Conservation (phyloP, 2,888 invertebrate genomes). For the Plebejus melissa region DNA sequence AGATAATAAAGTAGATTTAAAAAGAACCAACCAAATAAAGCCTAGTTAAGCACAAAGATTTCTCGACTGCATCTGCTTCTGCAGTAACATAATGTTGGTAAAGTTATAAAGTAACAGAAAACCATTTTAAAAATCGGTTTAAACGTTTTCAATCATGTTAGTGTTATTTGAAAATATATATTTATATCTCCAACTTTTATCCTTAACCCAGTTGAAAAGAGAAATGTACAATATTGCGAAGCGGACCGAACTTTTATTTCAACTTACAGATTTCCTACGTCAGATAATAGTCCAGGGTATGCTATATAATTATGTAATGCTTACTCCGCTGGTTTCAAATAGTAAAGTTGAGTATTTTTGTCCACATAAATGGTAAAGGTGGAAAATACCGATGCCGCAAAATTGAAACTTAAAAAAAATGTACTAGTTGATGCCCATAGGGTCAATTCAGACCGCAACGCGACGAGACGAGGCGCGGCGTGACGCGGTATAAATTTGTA, state of each 20-base stretch:
- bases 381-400: no score
- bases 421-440: no score
- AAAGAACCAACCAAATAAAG: no score
- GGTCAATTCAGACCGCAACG: no score
- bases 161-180: constrained; percentile 14
- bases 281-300: constrained; percentile 1
- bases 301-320: neutral
- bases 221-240: constrained; percentile 20
- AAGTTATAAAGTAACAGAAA: neutral
- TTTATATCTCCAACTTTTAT: constrained; percentile 15
- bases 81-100: neutral
- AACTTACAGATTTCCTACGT: constrained; percentile 20
- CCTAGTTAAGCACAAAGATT: neutral
- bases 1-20: no score
- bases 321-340: neutral
- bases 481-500: no score
- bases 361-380: neutral
- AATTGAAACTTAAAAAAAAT: neutral
- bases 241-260: constrained; percentile 14
- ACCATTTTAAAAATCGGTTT: neutral
- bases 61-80: neutral
- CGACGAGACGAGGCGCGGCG: no score
- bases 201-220: constrained; percentile 18
- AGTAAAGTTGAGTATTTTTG: neutral
- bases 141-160: constrained; percentile 11